Percentiles rank a stretch among this genome's conserved stretches.
Evolutionary conservation across 2,797 vertebrate species (phyloP).

Genomic region (Acomys russatus): DNA sequence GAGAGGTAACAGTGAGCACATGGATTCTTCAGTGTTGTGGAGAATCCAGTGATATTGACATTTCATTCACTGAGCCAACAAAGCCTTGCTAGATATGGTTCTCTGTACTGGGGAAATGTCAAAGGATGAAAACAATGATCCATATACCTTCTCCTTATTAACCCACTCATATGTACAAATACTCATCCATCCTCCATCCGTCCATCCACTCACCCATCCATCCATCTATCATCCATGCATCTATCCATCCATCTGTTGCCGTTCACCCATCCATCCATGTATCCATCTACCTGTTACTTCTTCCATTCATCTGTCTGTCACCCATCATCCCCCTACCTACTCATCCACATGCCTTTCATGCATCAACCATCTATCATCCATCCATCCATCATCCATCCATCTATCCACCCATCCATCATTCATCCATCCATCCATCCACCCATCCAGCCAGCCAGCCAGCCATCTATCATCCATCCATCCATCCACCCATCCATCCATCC

Average conservation of each 20-base stretch:
- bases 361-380: not conserved
- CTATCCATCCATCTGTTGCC: not conserved
- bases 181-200: not conserved
- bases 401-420: not conserved
- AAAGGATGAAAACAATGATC: not conserved
- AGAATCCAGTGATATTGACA: not conserved
- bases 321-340: rapidly evolving
- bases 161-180: not conserved
- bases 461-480: not conserved
- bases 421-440: not conserved
- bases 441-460: too few relatives aligned
- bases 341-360: not conserved
- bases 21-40: not conserved
- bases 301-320: not conserved
- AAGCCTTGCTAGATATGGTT: not conserved
- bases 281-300: not conserved
- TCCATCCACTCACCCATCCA: not conserved
- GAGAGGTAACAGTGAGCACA: not conserved
- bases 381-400: not conserved
- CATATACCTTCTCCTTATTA: not conserved
- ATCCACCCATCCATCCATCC: not conserved
- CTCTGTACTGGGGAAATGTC: not conserved
- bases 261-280: rapidly evolving
- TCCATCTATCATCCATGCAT: not conserved
- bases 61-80: not conserved